phyloP scores from a whole-genome alignment of 2,113 vertebrate species.

The Ptilonorhynchus violaceus region DNA sequence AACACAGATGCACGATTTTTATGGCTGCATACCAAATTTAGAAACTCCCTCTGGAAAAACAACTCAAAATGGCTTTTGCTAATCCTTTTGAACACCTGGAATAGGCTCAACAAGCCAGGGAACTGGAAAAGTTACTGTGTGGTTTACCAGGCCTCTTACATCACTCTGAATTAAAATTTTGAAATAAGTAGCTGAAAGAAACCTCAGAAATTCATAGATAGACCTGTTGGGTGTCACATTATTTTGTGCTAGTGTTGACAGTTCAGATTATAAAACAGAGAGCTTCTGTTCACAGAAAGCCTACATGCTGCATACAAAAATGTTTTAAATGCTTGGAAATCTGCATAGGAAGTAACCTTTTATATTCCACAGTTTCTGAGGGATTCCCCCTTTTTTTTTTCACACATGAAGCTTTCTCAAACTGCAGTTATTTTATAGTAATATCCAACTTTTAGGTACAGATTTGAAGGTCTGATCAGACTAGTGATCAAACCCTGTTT shows the following conservation, averaged over 20 bases:
- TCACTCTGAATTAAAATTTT: not conserved
- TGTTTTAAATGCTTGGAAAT: not conserved
- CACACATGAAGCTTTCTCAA: not conserved
- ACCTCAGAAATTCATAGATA: not conserved
- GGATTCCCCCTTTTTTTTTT: fast-evolving
- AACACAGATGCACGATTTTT: not conserved
- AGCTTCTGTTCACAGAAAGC: not conserved
- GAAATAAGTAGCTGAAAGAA: conserved; percentile 10
- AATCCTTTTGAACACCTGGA: conserved; percentile 45
- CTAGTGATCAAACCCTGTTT: not conserved
- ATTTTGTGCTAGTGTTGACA: not conserved
- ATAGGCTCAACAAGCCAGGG: not conserved
- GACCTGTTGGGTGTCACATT: not conserved
- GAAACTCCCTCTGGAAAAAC: conserved; percentile 31
- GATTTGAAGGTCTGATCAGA: not conserved
- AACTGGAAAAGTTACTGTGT: not conserved
- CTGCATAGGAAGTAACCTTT: not conserved
- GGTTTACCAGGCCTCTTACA: not conserved
- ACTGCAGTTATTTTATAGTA: not conserved
- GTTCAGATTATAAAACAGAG: not conserved
- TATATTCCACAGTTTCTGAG: not conserved
- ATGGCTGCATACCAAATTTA: conserved; percentile 16
- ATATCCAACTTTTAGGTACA: not conserved
- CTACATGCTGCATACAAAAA: not conserved
- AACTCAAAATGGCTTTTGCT: conserved; percentile 14